These are phyloP conservation scores for Tinea pellionella DNA, from an alignment of 2,888 invertebrate species.

Conservation along the genomic window DNA sequence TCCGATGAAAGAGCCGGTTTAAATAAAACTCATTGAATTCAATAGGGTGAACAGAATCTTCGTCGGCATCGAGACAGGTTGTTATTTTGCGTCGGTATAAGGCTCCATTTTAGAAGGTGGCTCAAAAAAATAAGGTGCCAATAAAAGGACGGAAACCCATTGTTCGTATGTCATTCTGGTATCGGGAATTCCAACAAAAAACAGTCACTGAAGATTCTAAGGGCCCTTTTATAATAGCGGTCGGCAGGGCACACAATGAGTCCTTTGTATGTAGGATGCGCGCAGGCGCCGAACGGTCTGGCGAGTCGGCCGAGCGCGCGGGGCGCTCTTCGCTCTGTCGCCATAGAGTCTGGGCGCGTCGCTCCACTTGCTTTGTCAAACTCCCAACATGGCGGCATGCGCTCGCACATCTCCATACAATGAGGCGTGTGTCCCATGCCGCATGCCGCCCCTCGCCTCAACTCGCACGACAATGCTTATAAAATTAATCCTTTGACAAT, in stretches of 20 bases:
- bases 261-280: constrained; percentile 44
- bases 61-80: constrained; percentile 52
- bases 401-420: constrained; percentile 35
- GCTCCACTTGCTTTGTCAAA: constrained; percentile 15
- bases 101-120: constrained; percentile 51
- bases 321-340: constrained; percentile 30
- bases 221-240: constrained; percentile 51
- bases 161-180: constrained; percentile 62
- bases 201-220: constrained; percentile 34
- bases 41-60: constrained; percentile 26
- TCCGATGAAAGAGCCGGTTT: background rate
- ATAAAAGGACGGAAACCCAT: constrained; percentile 69
- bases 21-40: background rate
- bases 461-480: constrained; percentile 14
- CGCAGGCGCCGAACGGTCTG: constrained; percentile 66
- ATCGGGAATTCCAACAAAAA: constrained; percentile 58
- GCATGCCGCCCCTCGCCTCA: background rate
- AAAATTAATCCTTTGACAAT: constrained; percentile 18
- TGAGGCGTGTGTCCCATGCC: constrained; percentile 22
- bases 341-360: constrained; percentile 39
- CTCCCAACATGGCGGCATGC: constrained; percentile 24
- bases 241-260: constrained; percentile 54
- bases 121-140: constrained; percentile 67
- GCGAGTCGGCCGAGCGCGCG: constrained; percentile 26
- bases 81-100: constrained; percentile 51